Evolutionary conservation across 2,888 invertebrate species (phyloP).

Genomic region (Trachelus troglodyta): DNA sequence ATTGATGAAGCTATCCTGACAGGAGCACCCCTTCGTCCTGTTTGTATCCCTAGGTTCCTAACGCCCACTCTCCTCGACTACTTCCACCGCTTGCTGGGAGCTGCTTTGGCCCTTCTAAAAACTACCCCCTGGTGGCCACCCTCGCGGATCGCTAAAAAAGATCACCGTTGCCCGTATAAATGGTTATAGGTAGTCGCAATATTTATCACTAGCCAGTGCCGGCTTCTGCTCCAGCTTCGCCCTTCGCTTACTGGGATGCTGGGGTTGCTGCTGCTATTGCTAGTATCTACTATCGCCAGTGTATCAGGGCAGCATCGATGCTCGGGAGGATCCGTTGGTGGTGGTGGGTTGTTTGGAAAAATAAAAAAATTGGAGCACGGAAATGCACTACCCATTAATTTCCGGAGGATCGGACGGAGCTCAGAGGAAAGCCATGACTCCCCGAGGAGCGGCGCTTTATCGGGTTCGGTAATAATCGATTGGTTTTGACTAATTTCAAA

Average conservation of each 20-base stretch:
- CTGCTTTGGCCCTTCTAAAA: constrained; percentile 12
- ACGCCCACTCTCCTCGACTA: neutral
- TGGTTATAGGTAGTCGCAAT: constrained; percentile 10
- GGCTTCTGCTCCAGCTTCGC: no score
- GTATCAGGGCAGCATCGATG: no score
- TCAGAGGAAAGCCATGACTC: no score
- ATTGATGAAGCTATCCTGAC: constrained; percentile 57
- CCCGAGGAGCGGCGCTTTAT: no score
- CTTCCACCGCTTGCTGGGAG: constrained; percentile 18
- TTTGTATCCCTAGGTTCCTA: constrained; percentile 11
- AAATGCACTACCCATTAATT: constrained; percentile 11
- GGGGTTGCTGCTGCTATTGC: no score
- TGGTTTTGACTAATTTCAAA: no score
- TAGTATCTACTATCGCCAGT: no score
- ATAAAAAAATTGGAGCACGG: constrained; percentile 2
- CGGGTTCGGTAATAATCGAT: no score
- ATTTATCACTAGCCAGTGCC: constrained; percentile 3
- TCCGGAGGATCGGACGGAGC: neutral
- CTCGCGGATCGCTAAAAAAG: neutral
- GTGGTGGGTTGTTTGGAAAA: neutral
- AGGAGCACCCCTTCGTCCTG: constrained; percentile 28
- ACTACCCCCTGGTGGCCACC: constrained; percentile 2
- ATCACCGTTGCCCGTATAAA: constrained; percentile 3
- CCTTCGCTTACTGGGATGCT: no score
- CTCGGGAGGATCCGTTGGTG: neutral